Base-by-base conservation (phyloP, 2,797 vertebrate species). In the Amphiprion clarkii region DNA sequence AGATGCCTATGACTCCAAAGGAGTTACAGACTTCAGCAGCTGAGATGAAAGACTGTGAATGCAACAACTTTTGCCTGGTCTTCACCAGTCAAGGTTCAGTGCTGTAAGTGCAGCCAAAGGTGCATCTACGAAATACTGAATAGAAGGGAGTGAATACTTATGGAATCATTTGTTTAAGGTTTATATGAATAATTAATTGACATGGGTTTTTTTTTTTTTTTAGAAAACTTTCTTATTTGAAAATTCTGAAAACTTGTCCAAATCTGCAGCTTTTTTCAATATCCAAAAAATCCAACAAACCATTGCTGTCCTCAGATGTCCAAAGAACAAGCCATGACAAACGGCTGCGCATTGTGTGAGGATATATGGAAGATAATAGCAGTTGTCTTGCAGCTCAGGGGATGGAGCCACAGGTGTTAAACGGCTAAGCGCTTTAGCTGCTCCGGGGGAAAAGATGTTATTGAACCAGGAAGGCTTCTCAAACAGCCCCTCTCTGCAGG, bases 351-450 rank as follows among this genome's bases (percentile, higher is more conserved):
- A 74, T 88, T 84, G 72, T 81, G 57, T 49, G 75, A 77, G 84
- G 89, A 85, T 84, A n/a, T 68, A 55, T 36, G 67, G 79, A 72
- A 83, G 76, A 87, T 79, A 70, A 74, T 71, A 82, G 80, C 78
- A 81, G 85, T 87, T 80, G 75, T 81, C 83, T 74, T 54, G 57
- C 78, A 80, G 88, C 83, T 87, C 75, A 76, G 68, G 71, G 79
- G 82, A 79, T 76, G 85, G 87, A 89, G 76, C 82, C 94, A 92
- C 93, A 94, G 94, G 94, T 93, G 94, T 94, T 93, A 94, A 94
- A 93, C 92, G 88, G 89, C 86, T 92, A 88, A 95, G 78, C 83
- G 65, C 83, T 88, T 93, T 88, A 92, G 87, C 82, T 78, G 87
- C 86, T 91, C 79, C 36, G 48, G 83, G 88, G 86, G 89, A 53